These are phyloP conservation scores for Diarsia dahlii DNA, from an alignment of 2,888 invertebrate species.

Conservation along the genomic window DNA sequence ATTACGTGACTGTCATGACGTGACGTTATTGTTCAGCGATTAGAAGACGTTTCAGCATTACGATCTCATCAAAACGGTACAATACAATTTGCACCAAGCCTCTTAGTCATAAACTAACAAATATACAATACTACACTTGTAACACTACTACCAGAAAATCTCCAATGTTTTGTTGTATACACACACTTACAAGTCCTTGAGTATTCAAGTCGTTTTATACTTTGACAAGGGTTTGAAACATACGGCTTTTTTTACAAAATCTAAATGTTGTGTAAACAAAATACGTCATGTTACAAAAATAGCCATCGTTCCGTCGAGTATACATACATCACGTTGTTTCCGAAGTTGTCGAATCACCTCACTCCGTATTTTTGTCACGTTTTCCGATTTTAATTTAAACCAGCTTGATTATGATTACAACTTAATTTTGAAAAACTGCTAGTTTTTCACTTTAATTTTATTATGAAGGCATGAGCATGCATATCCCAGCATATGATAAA, in stretches of 20 bases:
- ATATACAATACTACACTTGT: neutral
- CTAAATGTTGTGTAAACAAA: neutral
- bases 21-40: conserved; percentile 6
- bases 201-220: neutral
- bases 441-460: neutral
- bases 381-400: neutral
- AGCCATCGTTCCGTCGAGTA: neutral
- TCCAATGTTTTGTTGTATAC: neutral
- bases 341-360: neutral
- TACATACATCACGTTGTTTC: neutral
- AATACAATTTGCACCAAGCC: conserved; percentile 14
- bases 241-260: conserved; percentile 21
- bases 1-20: neutral
- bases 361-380: conserved; percentile 12
- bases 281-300: conserved; percentile 1
- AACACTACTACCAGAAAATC: conserved; percentile 4
- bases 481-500: neutral
- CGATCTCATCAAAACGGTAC: conserved; percentile 7
- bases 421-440: neutral
- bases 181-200: neutral
- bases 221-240: conserved; percentile 3
- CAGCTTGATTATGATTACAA: neutral
- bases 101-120: conserved; percentile 2
- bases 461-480: neutral
- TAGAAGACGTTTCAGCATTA: conserved; percentile 9